These are phyloP conservation scores for Protosalanx chinensis DNA, from an alignment of 2,797 vertebrate species.

Conservation along the genomic window DNA sequence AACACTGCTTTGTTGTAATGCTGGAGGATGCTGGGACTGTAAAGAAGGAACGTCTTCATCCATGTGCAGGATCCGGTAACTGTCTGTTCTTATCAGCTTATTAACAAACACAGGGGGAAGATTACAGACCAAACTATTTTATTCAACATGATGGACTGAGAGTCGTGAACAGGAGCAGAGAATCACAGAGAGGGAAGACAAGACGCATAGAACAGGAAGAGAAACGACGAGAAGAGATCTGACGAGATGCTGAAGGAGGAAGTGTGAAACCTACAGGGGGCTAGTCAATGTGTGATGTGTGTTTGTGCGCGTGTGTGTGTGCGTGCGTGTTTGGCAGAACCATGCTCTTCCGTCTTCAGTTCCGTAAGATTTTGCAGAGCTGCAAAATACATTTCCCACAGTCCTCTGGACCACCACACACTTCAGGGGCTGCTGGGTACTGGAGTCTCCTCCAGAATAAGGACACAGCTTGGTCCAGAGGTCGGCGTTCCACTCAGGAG, in stretches of 20 bases:
- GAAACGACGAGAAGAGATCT: not conserved
- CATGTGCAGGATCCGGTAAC: too few species aligned
- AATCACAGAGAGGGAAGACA: not conserved
- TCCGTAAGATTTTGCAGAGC: not conserved
- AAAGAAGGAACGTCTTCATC: too few species aligned
- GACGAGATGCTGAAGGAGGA: not conserved
- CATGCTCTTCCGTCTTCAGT: not conserved
- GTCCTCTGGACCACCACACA: not conserved
- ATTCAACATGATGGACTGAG: not conserved
- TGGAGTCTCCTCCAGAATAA: slow-evolving; percentile 20
- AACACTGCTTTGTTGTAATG: too few species aligned
- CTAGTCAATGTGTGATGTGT: not conserved
- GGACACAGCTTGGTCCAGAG: slow-evolving; percentile 39
- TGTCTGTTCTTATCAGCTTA: not conserved
- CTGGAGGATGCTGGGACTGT: too few species aligned
- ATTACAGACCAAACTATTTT: not conserved
- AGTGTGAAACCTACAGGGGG: not conserved
- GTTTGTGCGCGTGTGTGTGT: not conserved
- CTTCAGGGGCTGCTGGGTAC: slow-evolving; percentile 22
- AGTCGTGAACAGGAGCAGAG: slow-evolving; percentile 1
- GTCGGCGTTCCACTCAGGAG: not conserved
- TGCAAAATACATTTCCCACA: not conserved
- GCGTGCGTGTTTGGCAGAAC: not conserved
- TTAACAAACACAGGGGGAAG: not conserved
- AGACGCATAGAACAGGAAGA: not conserved